A percentile compares a stretch with the other conserved stretches of the same genome.
These are phyloP conservation scores for Margarornis squamiger DNA, from an alignment of 2,797 vertebrate species.

Conservation along the genomic window DNA sequence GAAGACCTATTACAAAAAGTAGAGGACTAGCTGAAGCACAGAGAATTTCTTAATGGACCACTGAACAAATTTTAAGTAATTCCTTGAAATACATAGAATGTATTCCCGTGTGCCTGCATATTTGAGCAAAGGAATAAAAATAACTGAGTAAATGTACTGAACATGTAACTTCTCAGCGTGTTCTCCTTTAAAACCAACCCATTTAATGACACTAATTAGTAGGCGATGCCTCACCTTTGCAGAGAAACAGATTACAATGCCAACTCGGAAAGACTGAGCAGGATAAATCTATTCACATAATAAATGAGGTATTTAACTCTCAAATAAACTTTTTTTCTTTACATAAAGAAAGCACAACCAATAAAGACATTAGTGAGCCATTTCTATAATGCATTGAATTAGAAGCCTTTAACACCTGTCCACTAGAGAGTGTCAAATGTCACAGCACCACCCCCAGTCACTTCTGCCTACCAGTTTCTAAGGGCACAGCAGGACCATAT, in stretches of 20 bases:
- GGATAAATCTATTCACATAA: neutral
- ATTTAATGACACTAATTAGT: conserved; percentile 50
- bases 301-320: neutral
- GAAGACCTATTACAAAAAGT: neutral
- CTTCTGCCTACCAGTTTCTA: neutral
- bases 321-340: neutral
- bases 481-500: neutral
- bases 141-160: neutral
- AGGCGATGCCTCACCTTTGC: conserved; percentile 30
- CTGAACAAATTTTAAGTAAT: neutral
- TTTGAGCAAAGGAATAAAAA: conserved; percentile 1
- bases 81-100: neutral
- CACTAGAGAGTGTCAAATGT: neutral
- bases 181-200: conserved; percentile 30
- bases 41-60: neutral
- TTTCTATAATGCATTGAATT: neutral
- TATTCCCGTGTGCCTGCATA: neutral
- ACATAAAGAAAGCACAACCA: neutral
- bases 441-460: neutral
- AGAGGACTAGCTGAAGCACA: neutral
- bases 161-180: neutral
- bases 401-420: neutral
- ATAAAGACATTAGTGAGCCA: neutral
- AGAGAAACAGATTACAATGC: neutral
- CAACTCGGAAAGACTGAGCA: neutral